Evolutionary conservation across 2,888 invertebrate species (phyloP), one percentile per base, ranked within the genome.

Genomic region (Tolmerus cingulatus): DNA sequence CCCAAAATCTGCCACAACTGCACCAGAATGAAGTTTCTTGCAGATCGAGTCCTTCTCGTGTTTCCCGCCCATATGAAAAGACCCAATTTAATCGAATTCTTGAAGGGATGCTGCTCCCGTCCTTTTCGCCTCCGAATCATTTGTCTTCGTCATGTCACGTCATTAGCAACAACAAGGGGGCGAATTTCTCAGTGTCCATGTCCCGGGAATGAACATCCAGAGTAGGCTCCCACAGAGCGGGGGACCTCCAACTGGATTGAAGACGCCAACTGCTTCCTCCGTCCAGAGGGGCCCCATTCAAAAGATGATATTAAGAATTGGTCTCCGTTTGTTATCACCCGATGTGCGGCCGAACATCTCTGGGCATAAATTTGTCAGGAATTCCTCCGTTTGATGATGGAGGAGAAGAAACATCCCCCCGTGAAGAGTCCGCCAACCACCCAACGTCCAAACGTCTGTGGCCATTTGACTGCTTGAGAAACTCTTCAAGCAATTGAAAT

Each of bases 71-170:
- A 55, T 55, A 55, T 9, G 55, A 55, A 55, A 55, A 19, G 8
- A 23, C 37, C 66, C 66, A 57, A 66, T 66, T 84, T 84, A 84
- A 84, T 84, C 82, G 82, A 84, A 84, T 84, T 66, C 66, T 66
- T 57, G 82, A 23, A 84, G 27, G 19, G 16, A 8, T 5, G 1
- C 7, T 84, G 23, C 19, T 19, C 37, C 81, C 55, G n/a, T 81
- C 55, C 57, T 55, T 55, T 16, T 19, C 27, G 27, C 55, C 19
- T 51, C 5, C 1, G 40, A 66, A 46, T 84, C 82, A 84, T 84
- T 84, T 84, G 82, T 84, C 82, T 84, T 84, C 82, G 66, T 84
- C 82, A 84, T 84, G 82, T 84, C 82, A 84, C 9, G 82, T 66
- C 66, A 84, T 84, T 84, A 84, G 82, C 66, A 84, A 57, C 66